Percentiles rank a stretch among this genome's conserved stretches.
phyloP scores from a whole-genome alignment of 1,140 invertebrate species.

The Augochlora pura region DNA sequence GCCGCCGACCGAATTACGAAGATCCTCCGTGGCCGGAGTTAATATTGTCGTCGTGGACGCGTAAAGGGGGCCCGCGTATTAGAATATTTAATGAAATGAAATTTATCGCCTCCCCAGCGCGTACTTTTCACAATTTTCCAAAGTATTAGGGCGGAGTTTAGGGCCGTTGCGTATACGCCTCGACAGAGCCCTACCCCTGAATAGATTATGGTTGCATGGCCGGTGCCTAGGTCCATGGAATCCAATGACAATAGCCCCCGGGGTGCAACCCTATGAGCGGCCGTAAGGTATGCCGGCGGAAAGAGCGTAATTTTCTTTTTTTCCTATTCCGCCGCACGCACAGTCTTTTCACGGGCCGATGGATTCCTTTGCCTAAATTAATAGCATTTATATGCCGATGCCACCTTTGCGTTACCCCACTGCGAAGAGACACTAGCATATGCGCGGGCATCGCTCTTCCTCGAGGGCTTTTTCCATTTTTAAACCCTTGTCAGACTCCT shows the following conservation, averaged over 20 bases:
- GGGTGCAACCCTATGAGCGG: constrained; percentile 70
- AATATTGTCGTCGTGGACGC: constrained; percentile 11
- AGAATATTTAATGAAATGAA: constrained; percentile 46
- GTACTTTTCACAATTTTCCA: constrained; percentile 28
- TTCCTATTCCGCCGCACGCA: constrained; percentile 42
- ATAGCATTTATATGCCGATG: constrained; percentile 72
- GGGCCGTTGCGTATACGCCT: constrained; percentile 15
- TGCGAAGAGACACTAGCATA: constrained; percentile 54
- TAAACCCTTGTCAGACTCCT: not conserved
- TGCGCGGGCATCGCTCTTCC: constrained; percentile 60
- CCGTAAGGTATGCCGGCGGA: constrained; percentile 58
- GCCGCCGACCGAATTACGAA: constrained; percentile 6
- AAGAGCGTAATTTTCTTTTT: constrained; percentile 59
- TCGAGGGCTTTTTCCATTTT: constrained; percentile 2
- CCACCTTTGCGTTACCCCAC: constrained; percentile 36
- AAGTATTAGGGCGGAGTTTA: constrained; percentile 55
- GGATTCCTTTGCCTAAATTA: constrained; percentile 76
- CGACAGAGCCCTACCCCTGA: constrained; percentile 34
- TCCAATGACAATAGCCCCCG: constrained; percentile 67
- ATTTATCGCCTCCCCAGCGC: constrained; percentile 22
- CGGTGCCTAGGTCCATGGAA: constrained; percentile 59
- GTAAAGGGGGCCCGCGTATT: constrained; percentile 14
- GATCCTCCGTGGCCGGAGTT: constrained; percentile 16
- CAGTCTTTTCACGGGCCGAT: constrained; percentile 74
- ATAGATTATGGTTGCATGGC: constrained; percentile 53